Evolutionary conservation across 2,888 invertebrate genomes (phyloP).

Genomic region (Brachylomia viminalis): DNA sequence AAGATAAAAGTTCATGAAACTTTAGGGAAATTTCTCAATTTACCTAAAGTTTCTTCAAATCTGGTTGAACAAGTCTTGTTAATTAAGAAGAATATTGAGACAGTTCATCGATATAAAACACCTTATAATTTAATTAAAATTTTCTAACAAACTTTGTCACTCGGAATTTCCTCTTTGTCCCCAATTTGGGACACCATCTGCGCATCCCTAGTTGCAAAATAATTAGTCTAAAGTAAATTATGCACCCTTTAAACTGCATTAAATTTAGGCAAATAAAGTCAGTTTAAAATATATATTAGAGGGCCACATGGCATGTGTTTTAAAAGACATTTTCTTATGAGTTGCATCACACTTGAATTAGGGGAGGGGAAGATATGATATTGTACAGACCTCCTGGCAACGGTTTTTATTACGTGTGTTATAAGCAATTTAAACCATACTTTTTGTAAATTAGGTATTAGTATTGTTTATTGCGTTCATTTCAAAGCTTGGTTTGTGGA

Average conservation of each 20-base stretch:
- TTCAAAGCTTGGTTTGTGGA: background rate
- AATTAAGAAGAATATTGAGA: conserved; percentile 25
- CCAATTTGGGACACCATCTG: conserved; percentile 86
- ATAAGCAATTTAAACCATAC: conserved; percentile 64
- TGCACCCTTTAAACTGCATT: conserved; percentile 89
- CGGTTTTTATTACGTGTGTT: conserved; percentile 65
- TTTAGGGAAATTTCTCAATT: background rate
- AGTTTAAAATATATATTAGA: conserved; percentile 84
- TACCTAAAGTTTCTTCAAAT: conserved; percentile 21
- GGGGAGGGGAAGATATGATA: conserved; percentile 79
- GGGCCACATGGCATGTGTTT: conserved; percentile 86
- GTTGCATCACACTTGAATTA: conserved; percentile 75
- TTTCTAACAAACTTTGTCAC: conserved; percentile 80
- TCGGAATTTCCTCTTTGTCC: conserved; percentile 76
- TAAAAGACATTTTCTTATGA: conserved; percentile 83
- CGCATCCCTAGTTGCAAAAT: conserved; percentile 87
- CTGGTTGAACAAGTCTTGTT: background rate
- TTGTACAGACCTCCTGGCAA: conserved; percentile 72
- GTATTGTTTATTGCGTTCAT: conserved; percentile 29
- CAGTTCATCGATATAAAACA: conserved; percentile 73
- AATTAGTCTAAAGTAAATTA: conserved; percentile 89
- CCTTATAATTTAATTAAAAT: conserved; percentile 82
- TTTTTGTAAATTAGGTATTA: conserved; percentile 58
- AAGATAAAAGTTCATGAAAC: background rate
- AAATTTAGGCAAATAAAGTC: conserved; percentile 87